A percentile compares a stretch with the other conserved stretches of the same genome.
Conservation (phyloP, 1,140 invertebrate species). For the Acromyrmex charruanus region DNA sequence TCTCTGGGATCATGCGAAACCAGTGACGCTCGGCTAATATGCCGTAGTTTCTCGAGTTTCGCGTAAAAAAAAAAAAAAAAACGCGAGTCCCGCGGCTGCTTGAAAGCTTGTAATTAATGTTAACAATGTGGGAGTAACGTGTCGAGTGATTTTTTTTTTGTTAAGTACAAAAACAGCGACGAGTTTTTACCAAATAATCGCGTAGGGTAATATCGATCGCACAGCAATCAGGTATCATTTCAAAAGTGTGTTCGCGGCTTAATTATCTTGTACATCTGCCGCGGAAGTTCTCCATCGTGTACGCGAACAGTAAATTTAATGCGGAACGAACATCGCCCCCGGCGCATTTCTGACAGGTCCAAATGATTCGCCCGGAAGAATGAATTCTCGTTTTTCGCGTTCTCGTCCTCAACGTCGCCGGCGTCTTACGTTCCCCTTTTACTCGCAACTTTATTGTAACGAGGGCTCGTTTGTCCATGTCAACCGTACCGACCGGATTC, state of each 20-base stretch:
- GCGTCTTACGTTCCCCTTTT: slow-evolving; percentile 51
- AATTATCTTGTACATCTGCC: slow-evolving; percentile 43
- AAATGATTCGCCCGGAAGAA: slow-evolving; percentile 58
- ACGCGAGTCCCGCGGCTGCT: neutral
- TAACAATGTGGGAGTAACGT: slow-evolving; percentile 14
- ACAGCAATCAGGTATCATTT: slow-evolving; percentile 22
- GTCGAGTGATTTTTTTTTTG: slow-evolving; percentile 20
- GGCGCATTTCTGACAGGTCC: slow-evolving; percentile 51
- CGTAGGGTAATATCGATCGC: slow-evolving; percentile 1
- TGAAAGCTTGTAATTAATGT: slow-evolving; percentile 42
- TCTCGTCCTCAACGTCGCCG: slow-evolving; percentile 10
- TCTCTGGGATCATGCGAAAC: neutral
- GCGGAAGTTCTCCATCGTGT: neutral
- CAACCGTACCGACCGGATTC: slow-evolving; percentile 57
- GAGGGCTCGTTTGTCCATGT: slow-evolving; percentile 72
- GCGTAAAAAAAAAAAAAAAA: neutral
- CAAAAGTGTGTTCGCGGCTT: slow-evolving; percentile 31
- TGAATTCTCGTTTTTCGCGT: slow-evolving; percentile 63
- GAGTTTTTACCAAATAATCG: neutral
- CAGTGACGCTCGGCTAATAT: slow-evolving; percentile 19
- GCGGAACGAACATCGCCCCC: slow-evolving; percentile 41
- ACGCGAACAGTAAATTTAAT: slow-evolving; percentile 52
- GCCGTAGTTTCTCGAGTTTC: slow-evolving; percentile 12
- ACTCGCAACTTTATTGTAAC: slow-evolving; percentile 72
- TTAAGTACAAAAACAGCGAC: neutral